Evolutionary conservation across 92 coral and sea anemone genomes (phyloP).

Genomic region (Phenganax subtilis): DNA sequence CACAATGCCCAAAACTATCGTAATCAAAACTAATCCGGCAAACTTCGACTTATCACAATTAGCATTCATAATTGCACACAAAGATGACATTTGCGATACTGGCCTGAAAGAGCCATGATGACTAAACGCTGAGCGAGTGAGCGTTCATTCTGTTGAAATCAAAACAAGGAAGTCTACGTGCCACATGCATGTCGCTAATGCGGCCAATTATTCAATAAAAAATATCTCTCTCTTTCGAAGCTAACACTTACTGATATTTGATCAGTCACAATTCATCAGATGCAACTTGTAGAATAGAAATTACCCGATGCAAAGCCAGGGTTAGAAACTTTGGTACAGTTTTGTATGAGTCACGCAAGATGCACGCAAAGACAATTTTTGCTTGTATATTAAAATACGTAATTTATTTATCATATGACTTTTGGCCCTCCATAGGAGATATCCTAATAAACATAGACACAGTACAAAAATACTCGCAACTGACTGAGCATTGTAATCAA

Average conservation of each 20-base stretch:
- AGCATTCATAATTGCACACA: too few relatives aligned
- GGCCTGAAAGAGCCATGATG: neutral
- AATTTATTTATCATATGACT: constrained; percentile 22
- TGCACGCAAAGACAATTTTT: neutral
- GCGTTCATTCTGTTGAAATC: neutral
- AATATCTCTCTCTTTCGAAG: neutral
- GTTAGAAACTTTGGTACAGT: neutral
- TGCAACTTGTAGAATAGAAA: neutral
- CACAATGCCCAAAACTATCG: too few relatives aligned
- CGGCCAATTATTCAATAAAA: neutral
- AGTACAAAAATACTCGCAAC: too few relatives aligned
- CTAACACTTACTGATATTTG: neutral
- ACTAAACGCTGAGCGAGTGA: neutral
- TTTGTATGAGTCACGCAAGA: constrained; percentile 8
- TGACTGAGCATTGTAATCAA: too few relatives aligned
- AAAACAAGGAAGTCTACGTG: constrained; percentile 4
- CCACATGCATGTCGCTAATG: neutral
- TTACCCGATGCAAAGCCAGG: neutral
- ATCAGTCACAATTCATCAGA: too few relatives aligned
- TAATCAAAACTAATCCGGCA: too few relatives aligned
- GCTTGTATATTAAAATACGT: neutral
- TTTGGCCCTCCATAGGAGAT: neutral
- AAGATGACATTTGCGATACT: too few relatives aligned
- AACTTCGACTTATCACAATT: too few relatives aligned
- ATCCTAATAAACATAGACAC: neutral